Evolutionary conservation across 2,113 vertebrate genomes (phyloP).

Genomic region (Chaetura pelagica): DNA sequence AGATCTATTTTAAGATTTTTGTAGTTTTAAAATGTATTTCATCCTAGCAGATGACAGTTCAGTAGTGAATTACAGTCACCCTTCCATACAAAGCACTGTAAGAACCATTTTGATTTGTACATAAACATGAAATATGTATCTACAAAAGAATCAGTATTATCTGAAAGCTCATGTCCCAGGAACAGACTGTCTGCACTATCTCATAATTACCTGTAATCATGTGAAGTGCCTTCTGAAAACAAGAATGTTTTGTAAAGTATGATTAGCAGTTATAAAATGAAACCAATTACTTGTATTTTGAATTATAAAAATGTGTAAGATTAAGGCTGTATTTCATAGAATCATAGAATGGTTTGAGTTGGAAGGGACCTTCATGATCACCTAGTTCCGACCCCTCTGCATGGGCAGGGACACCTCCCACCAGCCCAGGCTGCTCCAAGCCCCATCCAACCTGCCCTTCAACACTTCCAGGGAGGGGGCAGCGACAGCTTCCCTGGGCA

Average conservation of each 20-base stretch:
- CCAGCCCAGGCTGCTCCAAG: no score
- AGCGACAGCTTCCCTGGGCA: no score
- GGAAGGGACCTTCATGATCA: no score
- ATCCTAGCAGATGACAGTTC: neutral
- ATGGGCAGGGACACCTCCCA: no score
- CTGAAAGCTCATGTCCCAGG: neutral
- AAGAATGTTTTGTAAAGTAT: neutral
- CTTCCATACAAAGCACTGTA: accelerated
- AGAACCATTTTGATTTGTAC: neutral
- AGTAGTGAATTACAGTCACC: neutral
- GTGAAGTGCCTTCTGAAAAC: neutral
- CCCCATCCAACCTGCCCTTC: no score
- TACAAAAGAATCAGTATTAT: neutral
- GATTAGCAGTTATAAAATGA: neutral
- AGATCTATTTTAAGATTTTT: neutral
- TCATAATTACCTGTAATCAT: neutral
- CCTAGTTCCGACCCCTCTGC: no score
- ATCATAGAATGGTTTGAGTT: neutral
- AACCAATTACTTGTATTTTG: neutral
- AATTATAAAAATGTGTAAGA: neutral
- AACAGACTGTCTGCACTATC: neutral
- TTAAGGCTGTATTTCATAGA: neutral
- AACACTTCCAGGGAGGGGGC: no score
- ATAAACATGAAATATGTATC: neutral
- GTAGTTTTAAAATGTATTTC: neutral